Conservation (phyloP, 2,888 invertebrate genomes). For the Poecilus cupreus region DNA sequence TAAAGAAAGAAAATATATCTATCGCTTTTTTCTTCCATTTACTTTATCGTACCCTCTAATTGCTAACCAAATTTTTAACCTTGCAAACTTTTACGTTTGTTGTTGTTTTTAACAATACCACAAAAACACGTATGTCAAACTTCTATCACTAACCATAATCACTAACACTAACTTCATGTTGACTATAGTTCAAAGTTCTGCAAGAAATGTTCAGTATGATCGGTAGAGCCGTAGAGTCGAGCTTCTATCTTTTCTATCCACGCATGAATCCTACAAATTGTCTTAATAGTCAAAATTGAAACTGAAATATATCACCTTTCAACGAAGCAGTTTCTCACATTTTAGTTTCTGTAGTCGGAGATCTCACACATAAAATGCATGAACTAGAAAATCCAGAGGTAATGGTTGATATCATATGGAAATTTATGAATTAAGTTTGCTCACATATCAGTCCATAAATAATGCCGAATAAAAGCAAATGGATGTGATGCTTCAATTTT, state of each 20-base stretch:
- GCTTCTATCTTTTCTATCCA: conserved; percentile 3
- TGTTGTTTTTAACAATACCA: too few relatives aligned
- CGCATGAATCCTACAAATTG: conserved; percentile 14
- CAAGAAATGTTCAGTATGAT: neutral
- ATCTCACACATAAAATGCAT: conserved; percentile 18
- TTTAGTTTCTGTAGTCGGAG: neutral
- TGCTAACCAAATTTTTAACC: too few relatives aligned
- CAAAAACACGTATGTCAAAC: too few relatives aligned
- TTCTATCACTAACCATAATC: too few relatives aligned
- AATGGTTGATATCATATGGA: neutral
- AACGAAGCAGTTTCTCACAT: neutral
- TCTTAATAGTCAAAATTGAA: neutral
- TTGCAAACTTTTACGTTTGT: too few relatives aligned
- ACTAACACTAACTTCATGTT: too few relatives aligned
- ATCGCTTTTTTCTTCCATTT: too few relatives aligned
- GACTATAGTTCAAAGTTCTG: too few relatives aligned
- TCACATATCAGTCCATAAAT: neutral
- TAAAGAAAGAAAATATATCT: too few relatives aligned
- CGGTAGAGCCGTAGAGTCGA: neutral
- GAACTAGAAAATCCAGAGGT: neutral
- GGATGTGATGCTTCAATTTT: too few relatives aligned
- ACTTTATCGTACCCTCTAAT: too few relatives aligned
- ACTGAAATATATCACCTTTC: conserved; percentile 10
- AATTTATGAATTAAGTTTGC: conserved; percentile 4
- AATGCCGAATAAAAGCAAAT: too few relatives aligned